A percentile compares a stretch with the other conserved stretches of the same genome.
phyloP scores from a whole-genome alignment of 2,113 vertebrate genomes.

The Okapia johnstoni region DNA sequence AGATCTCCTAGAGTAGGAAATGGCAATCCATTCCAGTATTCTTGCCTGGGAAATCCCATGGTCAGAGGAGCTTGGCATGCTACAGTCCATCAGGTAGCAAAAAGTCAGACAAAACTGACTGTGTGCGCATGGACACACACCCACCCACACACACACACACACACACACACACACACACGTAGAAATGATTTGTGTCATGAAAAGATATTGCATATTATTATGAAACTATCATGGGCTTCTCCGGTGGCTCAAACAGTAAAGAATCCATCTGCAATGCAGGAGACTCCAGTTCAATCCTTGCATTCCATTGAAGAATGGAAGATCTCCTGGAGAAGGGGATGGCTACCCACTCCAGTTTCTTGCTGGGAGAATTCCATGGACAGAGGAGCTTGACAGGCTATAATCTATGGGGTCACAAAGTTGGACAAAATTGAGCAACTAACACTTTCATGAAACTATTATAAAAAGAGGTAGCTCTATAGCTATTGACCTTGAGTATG shows the following conservation, averaged over 20 bases:
- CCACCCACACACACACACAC: neutral
- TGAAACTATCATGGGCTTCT: neutral
- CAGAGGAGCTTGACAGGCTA: neutral
- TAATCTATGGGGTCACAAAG: neutral
- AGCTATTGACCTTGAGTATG: neutral
- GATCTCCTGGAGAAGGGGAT: neutral
- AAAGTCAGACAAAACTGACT: neutral
- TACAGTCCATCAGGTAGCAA: neutral
- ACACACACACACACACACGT: neutral
- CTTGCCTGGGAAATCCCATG: neutral
- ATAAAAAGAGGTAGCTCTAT: neutral
- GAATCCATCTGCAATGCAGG: neutral
- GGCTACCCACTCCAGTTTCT: neutral
- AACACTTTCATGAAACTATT: neutral
- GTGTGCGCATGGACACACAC: accelerated
- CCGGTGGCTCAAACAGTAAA: neutral
- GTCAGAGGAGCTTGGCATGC: neutral
- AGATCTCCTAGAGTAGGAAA: neutral
- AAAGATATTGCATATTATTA: neutral
- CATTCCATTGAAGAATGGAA: neutral
- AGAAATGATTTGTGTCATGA: neutral
- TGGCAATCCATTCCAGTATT: neutral
- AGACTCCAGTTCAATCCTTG: neutral
- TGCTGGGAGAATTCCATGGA: neutral
- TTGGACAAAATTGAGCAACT: neutral